Evolutionary conservation across 2,113 vertebrate species (phyloP), one percentile per base, ranked within the genome.

Genomic region (Riparia riparia): DNA sequence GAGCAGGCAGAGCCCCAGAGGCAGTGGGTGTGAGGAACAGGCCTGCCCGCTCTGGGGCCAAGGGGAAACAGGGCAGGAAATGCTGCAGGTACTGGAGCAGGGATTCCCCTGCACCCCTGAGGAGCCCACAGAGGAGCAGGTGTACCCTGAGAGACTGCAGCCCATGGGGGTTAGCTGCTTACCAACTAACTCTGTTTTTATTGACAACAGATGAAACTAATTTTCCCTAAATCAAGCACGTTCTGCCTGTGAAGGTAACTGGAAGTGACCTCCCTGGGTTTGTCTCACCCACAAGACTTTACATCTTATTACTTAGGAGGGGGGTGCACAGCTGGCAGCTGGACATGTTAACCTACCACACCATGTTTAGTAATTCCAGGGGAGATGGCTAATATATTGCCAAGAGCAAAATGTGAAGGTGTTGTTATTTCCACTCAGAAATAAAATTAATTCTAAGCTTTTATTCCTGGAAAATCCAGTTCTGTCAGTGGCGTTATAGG

Each of bases 361-460:
- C 17, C 4, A 12, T 22, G 20, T 77, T 76, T 66, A 93, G 51
- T 89, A 86, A 94, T 94, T 96, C 68, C 69, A 93, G 28, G 37
- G 61, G 66, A 96, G 82, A 93, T 28, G 82, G 50, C 68, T 56
- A 65, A 91, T 66, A 86, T 58, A 79, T 79, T 92, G 65, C 73
- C 29, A 6, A 88, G 70, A 61, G 41, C 45, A 85, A 89, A 71
- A 70, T 29, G 10, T 41, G 32, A 32, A 74, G 14, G 10, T 65
- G 41, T 82, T 51, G 64, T 96, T 93, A 91, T 81, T 82, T 61
- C 73, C 56, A 51, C 64, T 19, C 56, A 78, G 82, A 95, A 93
- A 96, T 78, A 86, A 92, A 93, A 96, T 81, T 76, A 60, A 96
- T 79, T 86, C 71, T 86, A 65, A 95, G 64, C 9, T 82, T 66